Evolutionary conservation across 2,113 vertebrate species (phyloP).

Genomic region (Cyphomyrus discorhynchus): DNA sequence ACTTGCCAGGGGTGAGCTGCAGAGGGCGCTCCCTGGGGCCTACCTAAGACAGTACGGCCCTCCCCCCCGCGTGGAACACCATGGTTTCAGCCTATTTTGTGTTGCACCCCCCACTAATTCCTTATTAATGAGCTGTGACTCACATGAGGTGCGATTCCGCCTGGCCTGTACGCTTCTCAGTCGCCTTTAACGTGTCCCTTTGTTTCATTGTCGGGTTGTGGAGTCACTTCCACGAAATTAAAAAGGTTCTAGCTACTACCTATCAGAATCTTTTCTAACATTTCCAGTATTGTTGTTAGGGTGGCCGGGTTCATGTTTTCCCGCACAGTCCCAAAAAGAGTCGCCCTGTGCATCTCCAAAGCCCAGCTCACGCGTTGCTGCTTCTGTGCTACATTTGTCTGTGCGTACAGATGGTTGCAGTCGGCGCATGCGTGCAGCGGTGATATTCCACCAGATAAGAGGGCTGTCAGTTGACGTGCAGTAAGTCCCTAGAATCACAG

Average conservation of each 20-base stretch:
- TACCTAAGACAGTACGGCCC: background rate
- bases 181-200: background rate
- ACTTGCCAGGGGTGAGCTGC: background rate
- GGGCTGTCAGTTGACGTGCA: background rate
- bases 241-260: background rate
- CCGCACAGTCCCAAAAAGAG: background rate
- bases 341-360: background rate
- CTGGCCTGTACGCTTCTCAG: background rate
- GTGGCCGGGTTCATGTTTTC: background rate
- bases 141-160: background rate
- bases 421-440: background rate
- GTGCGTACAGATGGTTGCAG: background rate
- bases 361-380: background rate
- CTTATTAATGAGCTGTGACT: background rate
- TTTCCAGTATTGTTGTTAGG: background rate
- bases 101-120: background rate
- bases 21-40: background rate
- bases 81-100: background rate
- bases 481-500: background rate
- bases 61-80: background rate
- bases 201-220: background rate
- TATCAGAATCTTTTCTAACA: background rate
- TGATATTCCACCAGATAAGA: background rate
- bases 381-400: background rate
- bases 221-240: background rate